Evolutionary conservation across 1,140 invertebrate genomes (phyloP), one percentile per base, ranked within the genome.

Genomic region (Leptopilina clavipes): DNA sequence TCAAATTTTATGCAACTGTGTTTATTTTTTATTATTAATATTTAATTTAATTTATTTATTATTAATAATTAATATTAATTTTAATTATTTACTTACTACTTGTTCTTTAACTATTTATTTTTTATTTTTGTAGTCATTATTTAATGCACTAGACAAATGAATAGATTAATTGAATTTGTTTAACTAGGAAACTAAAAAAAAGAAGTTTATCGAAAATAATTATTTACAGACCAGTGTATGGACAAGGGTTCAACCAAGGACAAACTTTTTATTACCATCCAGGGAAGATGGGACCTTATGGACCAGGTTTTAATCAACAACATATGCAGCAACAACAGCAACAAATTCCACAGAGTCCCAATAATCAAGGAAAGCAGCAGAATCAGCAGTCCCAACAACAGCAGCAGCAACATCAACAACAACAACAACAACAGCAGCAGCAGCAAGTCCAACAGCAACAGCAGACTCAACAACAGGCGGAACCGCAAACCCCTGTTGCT

Each of bases 231-330:
- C 89, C 88, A 80, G 85, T 90, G 79, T 90, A 90, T 75, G 80
- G 81, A 17, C 84, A 86, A 80, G 88, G 87, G 1, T 91, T 88
- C 75, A 84, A 84, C 8, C 87, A 89, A 80, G 83, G 82, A 45
- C 89, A 90, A 80, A 84, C 88, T 80, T 90, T 86, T 76, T 90
- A 89, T 75, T 90, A 89, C 72, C 86, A 86, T 79, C 87, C 87
- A 76, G 82, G 83, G 12, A 87, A 89, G 88, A 89, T 90, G 87
- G 85, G 81, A 40, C 85, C 82, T 73, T 88, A 88, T 79, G 81
- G 85, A 74, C 82, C 84, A 78, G 54, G 79, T 83, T 89, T 87
- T 83, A 89, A 86, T 81, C 83, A 85, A 73, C 87, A 86, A 76
- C 86, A 88, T 48, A 83, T 86, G 76, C 88, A 88, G 74, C 83